Conservation (phyloP, 2,797 vertebrate species). For the Notolepis coatsorum region DNA sequence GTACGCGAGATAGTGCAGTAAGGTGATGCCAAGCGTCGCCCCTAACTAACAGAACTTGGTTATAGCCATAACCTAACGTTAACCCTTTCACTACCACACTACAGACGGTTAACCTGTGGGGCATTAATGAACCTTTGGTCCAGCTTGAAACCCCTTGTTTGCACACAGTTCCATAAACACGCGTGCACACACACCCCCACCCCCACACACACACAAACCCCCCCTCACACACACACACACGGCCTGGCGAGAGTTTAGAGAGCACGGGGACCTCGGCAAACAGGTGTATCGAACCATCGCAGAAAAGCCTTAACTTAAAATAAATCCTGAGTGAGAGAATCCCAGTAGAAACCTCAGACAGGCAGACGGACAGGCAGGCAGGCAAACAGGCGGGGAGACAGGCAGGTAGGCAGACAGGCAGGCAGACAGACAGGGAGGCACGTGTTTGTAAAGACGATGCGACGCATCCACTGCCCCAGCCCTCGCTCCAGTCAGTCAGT, state of each 20-base stretch:
- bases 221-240: too few species aligned
- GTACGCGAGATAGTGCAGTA: too few species aligned
- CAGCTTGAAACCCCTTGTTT: slow-evolving; percentile 17
- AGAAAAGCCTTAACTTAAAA: slow-evolving; percentile 37
- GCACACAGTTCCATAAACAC: slow-evolving; percentile 17
- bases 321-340: slow-evolving; percentile 21
- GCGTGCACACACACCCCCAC: neutral
- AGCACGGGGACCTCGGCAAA: neutral
- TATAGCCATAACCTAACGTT: neutral
- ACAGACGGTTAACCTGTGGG: too few species aligned
- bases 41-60: too few species aligned
- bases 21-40: too few species aligned
- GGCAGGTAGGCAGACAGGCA: neutral
- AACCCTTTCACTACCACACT: too few species aligned
- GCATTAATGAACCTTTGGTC: neutral
- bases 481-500: slow-evolving; percentile 12
- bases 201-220: too few species aligned
- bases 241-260: slow-evolving; percentile 5
- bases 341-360: neutral
- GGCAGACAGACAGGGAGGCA: neutral
- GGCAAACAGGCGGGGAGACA: neutral
- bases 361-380: neutral
- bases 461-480: slow-evolving; percentile 14
- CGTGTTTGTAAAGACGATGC: neutral
- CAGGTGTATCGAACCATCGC: slow-evolving; percentile 22